Percentiles rank a stretch among this genome's conserved stretches.
phyloP scores from a whole-genome alignment of 2,113 vertebrate genomes.

The Girardinichthys multiradiatus region DNA sequence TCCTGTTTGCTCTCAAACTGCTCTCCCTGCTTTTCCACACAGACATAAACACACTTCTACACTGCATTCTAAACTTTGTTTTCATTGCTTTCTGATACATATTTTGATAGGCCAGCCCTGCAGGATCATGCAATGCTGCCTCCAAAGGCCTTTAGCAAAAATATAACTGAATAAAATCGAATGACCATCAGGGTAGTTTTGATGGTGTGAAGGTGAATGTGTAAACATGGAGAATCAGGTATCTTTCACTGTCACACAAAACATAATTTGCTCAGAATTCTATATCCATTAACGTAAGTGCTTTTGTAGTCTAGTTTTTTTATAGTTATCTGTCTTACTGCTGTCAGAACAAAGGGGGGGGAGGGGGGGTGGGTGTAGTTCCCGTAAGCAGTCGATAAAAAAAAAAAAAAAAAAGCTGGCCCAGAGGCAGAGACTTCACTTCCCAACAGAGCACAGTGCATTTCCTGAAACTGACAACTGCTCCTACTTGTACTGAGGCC shows the following conservation, averaged over 20 bases:
- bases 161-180: neutral
- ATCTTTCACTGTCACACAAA: neutral
- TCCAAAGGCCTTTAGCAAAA: slow-evolving; percentile 11
- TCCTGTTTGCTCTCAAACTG: slow-evolving; percentile 73
- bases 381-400: slow-evolving; percentile 64
- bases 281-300: neutral
- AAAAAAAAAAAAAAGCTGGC: slow-evolving; percentile 24
- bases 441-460: slow-evolving; percentile 70
- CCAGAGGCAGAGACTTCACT: slow-evolving; percentile 68
- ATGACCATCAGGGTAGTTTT: neutral
- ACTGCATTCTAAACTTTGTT: slow-evolving; percentile 51
- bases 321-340: slow-evolving; percentile 11
- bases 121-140: slow-evolving; percentile 16
- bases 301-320: no score
- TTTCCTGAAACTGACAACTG: slow-evolving; percentile 79
- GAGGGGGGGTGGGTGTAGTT: slow-evolving; percentile 44
- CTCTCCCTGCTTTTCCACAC: slow-evolving; percentile 18
- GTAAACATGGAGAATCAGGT: neutral
- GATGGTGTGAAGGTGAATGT: slow-evolving; percentile 5
- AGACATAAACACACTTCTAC: slow-evolving; percentile 10
- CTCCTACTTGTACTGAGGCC: slow-evolving; percentile 47
- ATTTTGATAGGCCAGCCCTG: slow-evolving; percentile 18
- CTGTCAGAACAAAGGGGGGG: slow-evolving; percentile 22
- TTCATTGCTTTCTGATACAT: slow-evolving; percentile 39
- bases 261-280: neutral